Evolutionary conservation across 2,113 vertebrate species (phyloP).

Genomic region (Ptilonorhynchus violaceus): DNA sequence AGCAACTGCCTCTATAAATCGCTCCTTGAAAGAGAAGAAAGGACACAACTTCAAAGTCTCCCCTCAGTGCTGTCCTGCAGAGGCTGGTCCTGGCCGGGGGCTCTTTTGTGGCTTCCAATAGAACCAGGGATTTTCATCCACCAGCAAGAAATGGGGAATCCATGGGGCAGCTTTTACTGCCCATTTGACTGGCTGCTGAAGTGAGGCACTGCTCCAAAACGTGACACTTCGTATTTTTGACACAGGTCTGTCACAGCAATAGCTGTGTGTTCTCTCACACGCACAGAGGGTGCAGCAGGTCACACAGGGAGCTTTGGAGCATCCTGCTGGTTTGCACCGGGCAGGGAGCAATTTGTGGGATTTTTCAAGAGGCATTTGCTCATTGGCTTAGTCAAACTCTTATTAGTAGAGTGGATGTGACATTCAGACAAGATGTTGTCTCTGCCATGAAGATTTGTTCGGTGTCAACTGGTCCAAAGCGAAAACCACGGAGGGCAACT

Average conservation of each 20-base stretch:
- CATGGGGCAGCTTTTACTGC: not conserved
- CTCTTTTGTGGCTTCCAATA: not conserved
- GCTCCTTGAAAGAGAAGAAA: slow-evolving; percentile 14
- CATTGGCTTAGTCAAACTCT: not conserved
- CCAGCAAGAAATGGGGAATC: not conserved
- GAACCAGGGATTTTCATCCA: fast-evolving
- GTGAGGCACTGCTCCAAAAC: not conserved
- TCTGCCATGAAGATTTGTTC: not conserved
- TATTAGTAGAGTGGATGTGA: not conserved
- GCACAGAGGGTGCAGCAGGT: not conserved
- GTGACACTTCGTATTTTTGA: not conserved
- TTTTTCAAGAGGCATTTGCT: not conserved
- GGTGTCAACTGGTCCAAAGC: fast-evolving
- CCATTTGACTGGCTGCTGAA: not conserved
- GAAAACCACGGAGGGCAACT: not conserved
- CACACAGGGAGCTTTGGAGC: not conserved
- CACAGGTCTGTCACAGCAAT: fast-evolving
- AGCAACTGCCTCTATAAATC: not conserved
- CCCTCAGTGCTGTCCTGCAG: not conserved
- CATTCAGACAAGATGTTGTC: fast-evolving
- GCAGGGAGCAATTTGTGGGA: not conserved
- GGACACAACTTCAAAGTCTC: not conserved
- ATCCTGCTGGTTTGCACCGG: fast-evolving
- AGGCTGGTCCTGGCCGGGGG: not conserved
- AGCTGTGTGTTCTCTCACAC: not conserved